Evolutionary conservation across 2,113 vertebrate genomes (phyloP), one percentile per base, ranked within the genome.

Genomic region (Cochlearius cochlearius): DNA sequence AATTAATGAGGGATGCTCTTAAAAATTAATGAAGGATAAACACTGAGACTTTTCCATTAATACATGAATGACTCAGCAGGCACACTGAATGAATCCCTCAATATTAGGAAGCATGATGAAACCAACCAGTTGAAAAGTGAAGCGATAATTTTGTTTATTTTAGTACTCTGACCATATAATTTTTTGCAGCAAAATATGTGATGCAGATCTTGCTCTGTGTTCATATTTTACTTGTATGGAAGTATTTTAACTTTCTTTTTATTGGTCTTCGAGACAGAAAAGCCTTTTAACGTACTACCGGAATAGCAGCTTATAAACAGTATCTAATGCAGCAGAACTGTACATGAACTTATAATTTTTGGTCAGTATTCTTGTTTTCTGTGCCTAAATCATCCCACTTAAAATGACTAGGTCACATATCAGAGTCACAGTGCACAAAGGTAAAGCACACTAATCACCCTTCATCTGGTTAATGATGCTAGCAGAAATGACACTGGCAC

Each of bases 11-110:
- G 92, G 34, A 85, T 56, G 43, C 30, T 93, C 52, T 96, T 82
- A 90, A 96, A 97, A 96, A 94, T 93, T 90, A 91, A 94, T 93
- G 92, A 93, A 39, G 49, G 62, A 47, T 88, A 87, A 93, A 93
- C 66, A 71, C 62, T 32, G 62, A 94, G 58, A 56, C 14, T 93
- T 68, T 81, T 74, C 56, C 60, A 82, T 91, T 93, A 93, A 68
- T 52, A 94, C 34, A 52, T 26, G 45, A 85, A 71, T 81, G 76
- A 96, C 56, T 89, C 89, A 86, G 84, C 64, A 81, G 62, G 62
- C 49, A 79, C 32, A 64, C 30, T 82, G 71, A 90, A 88, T 59
- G 34, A 82, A 79, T 41, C 36, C 25, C 15, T 75, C 63, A 53
- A 0, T 66, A 86, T 45, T 30, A 66, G 82, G 67, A 78, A 90